Base-by-base conservation (phyloP, 2,888 invertebrate species). In the Andricus curvator region DNA sequence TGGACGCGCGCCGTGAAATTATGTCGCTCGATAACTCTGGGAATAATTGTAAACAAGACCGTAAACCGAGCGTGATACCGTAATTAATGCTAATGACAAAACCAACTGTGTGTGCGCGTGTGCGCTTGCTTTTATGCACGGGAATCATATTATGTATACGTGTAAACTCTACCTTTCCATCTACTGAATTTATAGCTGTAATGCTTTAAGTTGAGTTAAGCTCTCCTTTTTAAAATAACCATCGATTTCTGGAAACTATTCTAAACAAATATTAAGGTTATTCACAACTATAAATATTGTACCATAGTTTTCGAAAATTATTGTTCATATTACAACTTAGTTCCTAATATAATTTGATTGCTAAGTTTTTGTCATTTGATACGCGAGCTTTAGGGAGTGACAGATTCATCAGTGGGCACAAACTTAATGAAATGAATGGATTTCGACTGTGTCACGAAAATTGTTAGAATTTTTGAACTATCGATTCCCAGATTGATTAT, bases 41-140 rank as follows among this genome's bases (percentile, higher is more conserved):
- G 76, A 83, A 84, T 85, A 86, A 90, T 89, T 88, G 87, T 88
- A 89, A 89, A 89, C 89, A 88, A 89, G 87, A 86, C 70, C 77
- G 82, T 85, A 84, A 84, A 78, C 83, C 84, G 76, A 82, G 86
- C 86, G 82, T 77, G 82, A 86, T 89, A 89, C 89, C 89, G 85
- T 89, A 90, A 90, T 90, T 89, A 90, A 90, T 89, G 89, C 88
- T 89, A 90, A 89, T 89, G 88, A 87, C 87, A 56, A 56, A 70
- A 70, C 70, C 70, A 70, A 48, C 48, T 70, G 29, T 70, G 48
- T 70, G 48, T 51, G 70, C 51, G 70, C 70, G 51, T 44, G 70
- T 70, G 51, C 70, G 70, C 51, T 70, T 22, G 29, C 70, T 70
- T 70, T 70, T 70, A 51, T 68, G 44, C 25, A 17, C 25, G 17